Conservation (phyloP, 2,888 invertebrate genomes). For the Acanthosepion pharaonis region DNA sequence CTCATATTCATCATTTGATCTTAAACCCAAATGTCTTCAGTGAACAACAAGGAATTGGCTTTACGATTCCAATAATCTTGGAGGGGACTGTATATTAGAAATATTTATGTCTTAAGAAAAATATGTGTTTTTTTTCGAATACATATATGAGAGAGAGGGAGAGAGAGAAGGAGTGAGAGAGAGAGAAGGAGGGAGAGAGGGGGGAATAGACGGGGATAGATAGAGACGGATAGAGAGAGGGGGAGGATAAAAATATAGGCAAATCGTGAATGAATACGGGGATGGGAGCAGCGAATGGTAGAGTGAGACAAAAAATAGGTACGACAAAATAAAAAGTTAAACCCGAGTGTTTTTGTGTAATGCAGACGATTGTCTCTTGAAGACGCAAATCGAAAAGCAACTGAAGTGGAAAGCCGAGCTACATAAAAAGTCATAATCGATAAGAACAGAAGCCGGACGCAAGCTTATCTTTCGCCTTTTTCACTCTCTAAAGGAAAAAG, state of each 20-base stretch:
- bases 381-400: background rate
- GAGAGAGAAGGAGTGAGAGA: background rate
- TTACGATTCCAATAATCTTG: no score
- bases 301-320: background rate
- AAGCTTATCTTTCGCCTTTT: background rate
- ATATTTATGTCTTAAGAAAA: no score
- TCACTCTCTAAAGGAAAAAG: background rate
- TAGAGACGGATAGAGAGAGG: background rate
- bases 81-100: no score
- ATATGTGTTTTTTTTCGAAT: no score
- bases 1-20: no score
- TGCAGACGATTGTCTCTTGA: background rate
- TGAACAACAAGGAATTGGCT: no score
- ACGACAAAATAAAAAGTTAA: background rate
- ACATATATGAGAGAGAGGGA: background rate
- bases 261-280: background rate
- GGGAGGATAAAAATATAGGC: background rate
- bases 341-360: background rate
- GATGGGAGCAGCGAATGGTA: background rate
- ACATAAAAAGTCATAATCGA: slow-evolving; percentile 6
- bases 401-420: background rate
- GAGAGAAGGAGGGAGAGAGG: background rate
- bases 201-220: background rate
- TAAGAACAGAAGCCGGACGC: background rate
- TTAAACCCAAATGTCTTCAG: no score